A percentile compares a stretch with the other conserved stretches of the same genome.
phyloP scores from a whole-genome alignment of 2,888 invertebrate species.

The Lucinisca nassula region DNA sequence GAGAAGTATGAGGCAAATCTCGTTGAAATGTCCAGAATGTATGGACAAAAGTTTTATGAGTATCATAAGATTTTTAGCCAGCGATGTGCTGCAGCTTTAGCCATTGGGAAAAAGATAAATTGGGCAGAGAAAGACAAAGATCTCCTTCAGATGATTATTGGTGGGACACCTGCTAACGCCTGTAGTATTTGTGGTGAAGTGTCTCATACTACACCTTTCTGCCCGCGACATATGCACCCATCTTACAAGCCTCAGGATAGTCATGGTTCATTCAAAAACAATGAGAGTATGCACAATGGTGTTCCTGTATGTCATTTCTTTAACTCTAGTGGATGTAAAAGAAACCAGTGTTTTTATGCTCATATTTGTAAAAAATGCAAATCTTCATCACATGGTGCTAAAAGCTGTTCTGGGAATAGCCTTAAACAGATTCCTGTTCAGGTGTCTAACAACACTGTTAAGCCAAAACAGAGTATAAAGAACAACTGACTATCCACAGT shows the following conservation, averaged over 20 bases:
- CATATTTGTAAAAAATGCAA: neutral
- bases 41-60: neutral
- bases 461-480: neutral
- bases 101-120: neutral
- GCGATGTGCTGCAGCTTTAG: neutral
- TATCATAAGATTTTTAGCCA: neutral
- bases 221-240: neutral
- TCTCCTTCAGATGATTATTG: neutral
- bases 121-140: conserved; percentile 3
- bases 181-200: neutral
- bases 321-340: neutral
- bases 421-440: neutral
- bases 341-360: neutral
- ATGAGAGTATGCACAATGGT: neutral
- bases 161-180: neutral
- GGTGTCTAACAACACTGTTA: neutral
- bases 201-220: neutral
- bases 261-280: neutral
- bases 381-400: neutral
- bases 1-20: neutral
- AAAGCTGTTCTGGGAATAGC: neutral
- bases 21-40: neutral
- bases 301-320: neutral
- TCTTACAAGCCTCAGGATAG: neutral
- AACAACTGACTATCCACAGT: neutral